phyloP scores from a whole-genome alignment of 1,140 invertebrate genomes.

The Eurosta solidaginis region DNA sequence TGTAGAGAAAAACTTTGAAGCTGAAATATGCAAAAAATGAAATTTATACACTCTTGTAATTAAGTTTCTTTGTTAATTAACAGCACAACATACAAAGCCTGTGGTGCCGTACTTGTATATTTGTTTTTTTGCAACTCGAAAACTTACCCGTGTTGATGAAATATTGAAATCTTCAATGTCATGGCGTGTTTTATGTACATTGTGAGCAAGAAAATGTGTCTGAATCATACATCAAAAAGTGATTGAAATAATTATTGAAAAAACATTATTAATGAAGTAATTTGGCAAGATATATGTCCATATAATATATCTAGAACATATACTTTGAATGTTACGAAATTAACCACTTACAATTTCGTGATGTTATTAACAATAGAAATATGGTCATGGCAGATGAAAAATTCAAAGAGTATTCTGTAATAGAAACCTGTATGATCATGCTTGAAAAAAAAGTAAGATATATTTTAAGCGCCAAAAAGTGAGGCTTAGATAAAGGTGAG shows the following conservation, averaged over 20 bases:
- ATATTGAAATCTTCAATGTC: slow-evolving; percentile 15
- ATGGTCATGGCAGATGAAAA: slow-evolving; percentile 9
- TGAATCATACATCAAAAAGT: too few relatives aligned
- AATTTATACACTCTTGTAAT: neutral
- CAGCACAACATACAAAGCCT: too few relatives aligned
- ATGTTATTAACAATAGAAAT: neutral
- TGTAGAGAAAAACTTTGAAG: slow-evolving; percentile 33
- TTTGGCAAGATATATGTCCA: neutral
- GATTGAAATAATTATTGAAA: neutral
- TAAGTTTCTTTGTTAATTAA: neutral
- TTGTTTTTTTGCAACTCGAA: neutral
- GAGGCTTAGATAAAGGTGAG: too few relatives aligned
- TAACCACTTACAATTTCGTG: slow-evolving; percentile 31
- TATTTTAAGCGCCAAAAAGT: too few relatives aligned
- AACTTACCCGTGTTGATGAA: slow-evolving; percentile 21
- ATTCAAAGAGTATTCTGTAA: slow-evolving; percentile 29
- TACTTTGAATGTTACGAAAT: neutral
- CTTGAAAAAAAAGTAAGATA: neutral
- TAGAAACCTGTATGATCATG: too few relatives aligned
- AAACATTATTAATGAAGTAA: neutral
- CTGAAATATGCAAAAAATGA: slow-evolving; percentile 11
- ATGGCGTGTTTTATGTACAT: slow-evolving; percentile 30
- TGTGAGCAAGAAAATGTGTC: slow-evolving; percentile 30
- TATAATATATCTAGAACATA: neutral
- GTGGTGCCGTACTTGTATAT: neutral